Conservation (phyloP, 2,888 invertebrate genomes). For the Odontothrips loti region DNA sequence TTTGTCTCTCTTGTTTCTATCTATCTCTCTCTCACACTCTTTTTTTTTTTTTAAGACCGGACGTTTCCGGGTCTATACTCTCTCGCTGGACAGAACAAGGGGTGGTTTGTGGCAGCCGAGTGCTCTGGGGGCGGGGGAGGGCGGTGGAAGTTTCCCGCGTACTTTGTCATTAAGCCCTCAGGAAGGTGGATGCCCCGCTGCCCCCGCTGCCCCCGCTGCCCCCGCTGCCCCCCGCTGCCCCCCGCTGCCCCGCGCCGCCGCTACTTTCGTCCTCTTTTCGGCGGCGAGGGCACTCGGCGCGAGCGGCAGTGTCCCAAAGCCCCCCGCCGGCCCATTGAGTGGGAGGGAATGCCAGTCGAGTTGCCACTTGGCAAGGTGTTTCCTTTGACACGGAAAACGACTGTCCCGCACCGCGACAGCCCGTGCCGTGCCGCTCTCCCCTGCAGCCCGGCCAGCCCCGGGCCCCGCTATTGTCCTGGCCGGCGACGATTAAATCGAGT, state of each 20-base stretch:
- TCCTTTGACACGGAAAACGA: slow-evolving; percentile 1
- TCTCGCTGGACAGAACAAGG: not conserved
- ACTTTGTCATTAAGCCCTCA: not conserved
- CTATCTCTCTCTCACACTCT: no score
- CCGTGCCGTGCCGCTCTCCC: no score
- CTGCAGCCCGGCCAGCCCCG: no score
- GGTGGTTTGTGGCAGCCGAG: not conserved
- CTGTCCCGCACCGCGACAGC: not conserved
- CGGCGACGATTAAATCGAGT: not conserved
- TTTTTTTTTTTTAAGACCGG: no score
- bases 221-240: not conserved
- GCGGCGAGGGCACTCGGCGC: not conserved
- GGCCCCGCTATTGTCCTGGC: no score
- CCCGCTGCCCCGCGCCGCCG: not conserved
- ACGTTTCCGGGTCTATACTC: not conserved
- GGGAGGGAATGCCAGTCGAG: slow-evolving; percentile 1
- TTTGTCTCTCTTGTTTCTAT: no score
- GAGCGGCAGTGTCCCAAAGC: not conserved
- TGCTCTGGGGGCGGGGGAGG: not conserved
- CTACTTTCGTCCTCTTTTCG: not conserved
- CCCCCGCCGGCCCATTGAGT: not conserved
- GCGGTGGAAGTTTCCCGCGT: not conserved
- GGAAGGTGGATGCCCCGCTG: not conserved
- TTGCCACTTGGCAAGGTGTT: slow-evolving; percentile 11
- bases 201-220: not conserved